Evolutionary conservation across 2,113 vertebrate species (phyloP).

Genomic region (chimpanzee (Pan troglodytes)): NHGRI_mPanTro3-v2.1_pri NC_072409.2:69045001-69045500

Average conservation of each 20-base stretch:
- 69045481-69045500: neutral
- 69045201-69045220: neutral
- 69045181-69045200: neutral
- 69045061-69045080: too few relatives aligned
- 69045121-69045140: neutral
- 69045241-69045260: neutral
- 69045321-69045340: conserved; percentile 33
- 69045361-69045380: conserved; percentile 35
- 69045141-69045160: neutral
- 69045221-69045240: neutral
- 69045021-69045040: too few relatives aligned
- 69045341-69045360: conserved; percentile 22
- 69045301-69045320: conserved; percentile 41
- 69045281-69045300: neutral
- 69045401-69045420: conserved; percentile 39
- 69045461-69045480: neutral
- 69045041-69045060: too few relatives aligned
- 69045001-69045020: too few relatives aligned
- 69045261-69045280: neutral
- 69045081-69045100: too few relatives aligned
- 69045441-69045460: conserved; percentile 51
- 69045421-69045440: conserved; percentile 16
- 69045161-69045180: neutral
- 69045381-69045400: neutral
- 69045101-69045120: neutral